A percentile compares a stretch with the other conserved stretches of the same genome.
phyloP scores from a whole-genome alignment of 1,140 invertebrate species.

The Chrysomallon squamiferum region DNA sequence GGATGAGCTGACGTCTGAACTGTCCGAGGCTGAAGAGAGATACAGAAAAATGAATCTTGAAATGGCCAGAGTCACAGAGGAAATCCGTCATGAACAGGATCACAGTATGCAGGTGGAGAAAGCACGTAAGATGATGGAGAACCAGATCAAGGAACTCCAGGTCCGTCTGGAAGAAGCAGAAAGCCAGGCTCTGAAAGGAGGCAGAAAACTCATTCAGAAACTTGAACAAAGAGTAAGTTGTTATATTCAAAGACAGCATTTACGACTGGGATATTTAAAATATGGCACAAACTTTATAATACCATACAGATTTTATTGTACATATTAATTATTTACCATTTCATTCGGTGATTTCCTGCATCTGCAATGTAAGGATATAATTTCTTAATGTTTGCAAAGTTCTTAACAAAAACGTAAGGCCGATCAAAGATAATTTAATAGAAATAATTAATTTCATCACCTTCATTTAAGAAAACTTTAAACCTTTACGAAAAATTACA shows the following conservation, averaged over 20 bases:
- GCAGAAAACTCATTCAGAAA: conserved; percentile 77
- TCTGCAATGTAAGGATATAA: too few relatives aligned
- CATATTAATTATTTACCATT: too few relatives aligned
- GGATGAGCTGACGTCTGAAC: conserved; percentile 53
- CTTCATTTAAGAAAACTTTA: too few relatives aligned
- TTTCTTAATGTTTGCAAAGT: too few relatives aligned
- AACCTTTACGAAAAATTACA: too few relatives aligned
- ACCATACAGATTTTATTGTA: too few relatives aligned
- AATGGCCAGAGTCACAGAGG: conserved; percentile 93
- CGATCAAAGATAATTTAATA: too few relatives aligned
- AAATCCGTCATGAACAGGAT: conserved; percentile 97
- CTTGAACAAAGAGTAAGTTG: conserved; percentile 64
- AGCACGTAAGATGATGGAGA: conserved; percentile 93
- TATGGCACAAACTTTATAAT: not conserved
- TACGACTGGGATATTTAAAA: not conserved
- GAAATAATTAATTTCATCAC: too few relatives aligned
- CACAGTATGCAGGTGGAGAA: conserved; percentile 97
- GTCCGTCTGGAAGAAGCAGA: conserved; percentile 92
- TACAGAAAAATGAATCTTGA: conserved; percentile 90
- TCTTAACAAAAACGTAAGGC: too few relatives aligned
- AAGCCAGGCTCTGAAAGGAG: conserved; percentile 93
- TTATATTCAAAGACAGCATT: not conserved
- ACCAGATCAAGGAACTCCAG: conserved; percentile 97
- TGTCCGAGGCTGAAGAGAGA: conserved; percentile 49
- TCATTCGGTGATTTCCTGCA: too few relatives aligned